phyloP scores from a whole-genome alignment of 37 sponge, comb jelly and placozoan genomes.

The Cliona cf. orientalis region DNA sequence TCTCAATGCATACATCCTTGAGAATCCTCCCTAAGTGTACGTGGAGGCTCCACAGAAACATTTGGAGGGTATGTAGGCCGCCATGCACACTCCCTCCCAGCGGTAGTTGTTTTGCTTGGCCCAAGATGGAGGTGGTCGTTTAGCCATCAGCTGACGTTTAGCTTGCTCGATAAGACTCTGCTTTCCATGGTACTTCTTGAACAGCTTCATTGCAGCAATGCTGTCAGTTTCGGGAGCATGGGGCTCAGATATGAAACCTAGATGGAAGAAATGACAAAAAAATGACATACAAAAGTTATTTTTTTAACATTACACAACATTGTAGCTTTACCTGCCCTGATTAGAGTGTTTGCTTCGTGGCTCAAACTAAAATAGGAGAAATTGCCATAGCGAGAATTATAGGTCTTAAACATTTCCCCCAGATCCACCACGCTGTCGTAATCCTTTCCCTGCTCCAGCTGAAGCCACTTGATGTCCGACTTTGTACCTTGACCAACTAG shows the following conservation, averaged over 20 bases:
- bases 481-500: constrained; percentile 51
- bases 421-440: constrained; percentile 31
- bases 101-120: constrained; percentile 32
- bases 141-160: constrained; percentile 5
- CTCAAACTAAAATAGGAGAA: constrained; percentile 20
- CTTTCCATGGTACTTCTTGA: constrained; percentile 41
- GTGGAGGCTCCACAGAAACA: too few relatives aligned
- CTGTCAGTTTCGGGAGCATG: constrained; percentile 44
- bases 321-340: constrained; percentile 11
- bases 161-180: constrained; percentile 10
- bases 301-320: too few relatives aligned
- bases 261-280: background rate
- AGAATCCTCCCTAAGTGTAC: too few relatives aligned
- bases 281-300: background rate
- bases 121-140: constrained; percentile 20
- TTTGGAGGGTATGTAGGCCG: constrained; percentile 36
- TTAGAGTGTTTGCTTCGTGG: constrained; percentile 56
- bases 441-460: constrained; percentile 32
- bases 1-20: too few relatives aligned
- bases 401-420: constrained; percentile 48
- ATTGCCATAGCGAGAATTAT: constrained; percentile 47
- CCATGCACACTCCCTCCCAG: constrained; percentile 65
- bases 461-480: constrained; percentile 56
- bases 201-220: constrained; percentile 23
- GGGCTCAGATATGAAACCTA: constrained; percentile 21